Conservation (phyloP, 2,113 vertebrate species). For the Cyanoderma ruficeps region DNA sequence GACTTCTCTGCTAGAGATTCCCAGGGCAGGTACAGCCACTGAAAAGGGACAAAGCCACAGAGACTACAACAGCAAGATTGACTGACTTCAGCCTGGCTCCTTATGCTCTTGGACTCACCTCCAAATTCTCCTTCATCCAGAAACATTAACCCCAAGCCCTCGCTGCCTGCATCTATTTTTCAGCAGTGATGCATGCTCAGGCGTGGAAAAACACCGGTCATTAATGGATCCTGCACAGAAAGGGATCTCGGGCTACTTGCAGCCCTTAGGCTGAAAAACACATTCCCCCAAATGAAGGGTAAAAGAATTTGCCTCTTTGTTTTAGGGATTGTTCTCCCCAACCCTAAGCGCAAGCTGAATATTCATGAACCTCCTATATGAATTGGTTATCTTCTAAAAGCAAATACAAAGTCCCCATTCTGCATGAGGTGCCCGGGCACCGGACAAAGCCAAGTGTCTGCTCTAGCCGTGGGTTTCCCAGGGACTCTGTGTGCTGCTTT, state of each 20-base stretch:
- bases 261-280: neutral
- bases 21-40: neutral
- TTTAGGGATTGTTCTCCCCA: constrained; percentile 28
- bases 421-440: constrained; percentile 18
- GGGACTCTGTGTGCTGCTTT: constrained; percentile 38
- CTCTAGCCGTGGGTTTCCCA: constrained; percentile 58
- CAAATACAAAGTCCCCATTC: constrained; percentile 41
- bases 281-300: constrained; percentile 19
- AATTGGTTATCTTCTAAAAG: constrained; percentile 49
- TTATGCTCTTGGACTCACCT: neutral
- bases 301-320: constrained; percentile 58
- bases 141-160: constrained; percentile 4
- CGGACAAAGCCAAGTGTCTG: neutral
- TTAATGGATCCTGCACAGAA: neutral
- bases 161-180: neutral
- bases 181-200: neutral
- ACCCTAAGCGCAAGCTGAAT: constrained; percentile 16
- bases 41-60: neutral
- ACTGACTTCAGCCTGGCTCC: neutral
- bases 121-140: constrained; percentile 1
- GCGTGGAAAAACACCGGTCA: neutral
- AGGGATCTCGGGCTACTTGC: neutral
- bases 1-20: neutral
- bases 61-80: neutral
- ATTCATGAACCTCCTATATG: constrained; percentile 49